Percentiles rank a stretch among this genome's conserved stretches.
Conservation (phyloP, 2,888 invertebrate genomes). For the Drosophila subsilvestris region DNA sequence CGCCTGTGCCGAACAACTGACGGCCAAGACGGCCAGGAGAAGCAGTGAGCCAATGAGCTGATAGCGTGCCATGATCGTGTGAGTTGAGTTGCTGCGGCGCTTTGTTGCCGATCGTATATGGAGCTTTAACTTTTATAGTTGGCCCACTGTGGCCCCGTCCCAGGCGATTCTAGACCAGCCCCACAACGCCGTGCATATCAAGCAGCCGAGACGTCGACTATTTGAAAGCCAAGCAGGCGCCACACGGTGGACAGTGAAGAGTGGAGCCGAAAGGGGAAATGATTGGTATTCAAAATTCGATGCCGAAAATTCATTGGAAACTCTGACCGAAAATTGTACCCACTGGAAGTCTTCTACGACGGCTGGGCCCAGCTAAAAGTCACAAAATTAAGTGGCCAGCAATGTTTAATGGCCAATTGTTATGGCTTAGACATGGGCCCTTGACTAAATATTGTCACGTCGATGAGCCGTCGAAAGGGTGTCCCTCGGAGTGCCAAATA, state of each 20-base stretch:
- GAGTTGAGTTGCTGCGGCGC: slow-evolving; percentile 47
- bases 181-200: slow-evolving; percentile 64
- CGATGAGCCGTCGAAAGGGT: slow-evolving; percentile 51
- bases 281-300: neutral
- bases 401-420: slow-evolving; percentile 52
- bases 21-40: slow-evolving; percentile 57
- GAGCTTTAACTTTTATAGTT: slow-evolving; percentile 66
- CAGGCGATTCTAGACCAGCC: slow-evolving; percentile 56
- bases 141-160: slow-evolving; percentile 39
- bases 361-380: slow-evolving; percentile 43
- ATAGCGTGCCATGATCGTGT: slow-evolving; percentile 64
- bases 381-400: slow-evolving; percentile 53
- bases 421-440: slow-evolving; percentile 63
- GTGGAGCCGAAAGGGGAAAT: slow-evolving; percentile 20
- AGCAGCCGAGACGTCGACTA: slow-evolving; percentile 60
- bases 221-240: slow-evolving; percentile 60
- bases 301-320: slow-evolving; percentile 1
- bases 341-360: neutral
- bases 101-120: slow-evolving; percentile 60
- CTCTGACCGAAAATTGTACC: neutral
- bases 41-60: slow-evolving; percentile 53
- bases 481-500: slow-evolving; percentile 67
- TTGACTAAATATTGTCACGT: slow-evolving; percentile 77
- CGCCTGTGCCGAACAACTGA: slow-evolving; percentile 43
- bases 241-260: slow-evolving; percentile 47